These are phyloP conservation scores for Misgurnus mizolepis DNA, from an alignment of 2,113 vertebrate genomes.

Conservation along the genomic window DNA sequence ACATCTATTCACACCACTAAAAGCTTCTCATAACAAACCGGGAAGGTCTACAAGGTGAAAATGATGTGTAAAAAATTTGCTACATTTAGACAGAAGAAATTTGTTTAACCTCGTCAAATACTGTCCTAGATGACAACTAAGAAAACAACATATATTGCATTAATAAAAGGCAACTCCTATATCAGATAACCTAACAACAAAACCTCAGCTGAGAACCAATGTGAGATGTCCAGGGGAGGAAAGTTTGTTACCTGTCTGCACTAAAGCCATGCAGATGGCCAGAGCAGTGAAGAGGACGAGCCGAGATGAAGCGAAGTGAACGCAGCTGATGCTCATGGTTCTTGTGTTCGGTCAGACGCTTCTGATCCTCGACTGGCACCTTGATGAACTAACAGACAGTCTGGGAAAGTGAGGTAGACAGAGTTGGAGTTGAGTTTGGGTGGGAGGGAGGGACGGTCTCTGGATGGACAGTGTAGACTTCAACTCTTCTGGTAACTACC, in stretches of 20 bases:
- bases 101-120: neutral
- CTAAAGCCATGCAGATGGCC: slow-evolving; percentile 62
- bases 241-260: slow-evolving; percentile 68
- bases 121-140: neutral
- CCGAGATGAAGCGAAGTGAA: slow-evolving; percentile 48
- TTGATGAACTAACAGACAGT: slow-evolving; percentile 42
- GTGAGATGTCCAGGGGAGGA: neutral
- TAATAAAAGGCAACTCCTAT: no score
- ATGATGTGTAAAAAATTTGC: slow-evolving; percentile 7
- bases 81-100: no score
- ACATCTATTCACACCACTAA: slow-evolving; percentile 5
- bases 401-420: slow-evolving; percentile 40
- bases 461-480: slow-evolving; percentile 70
- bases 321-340: slow-evolving; percentile 67
- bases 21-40: slow-evolving; percentile 23
- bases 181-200: no score
- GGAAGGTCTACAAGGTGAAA: slow-evolving; percentile 7
- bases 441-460: slow-evolving; percentile 37
- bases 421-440: slow-evolving; percentile 54
- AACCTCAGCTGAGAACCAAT: neutral
- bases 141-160: neutral
- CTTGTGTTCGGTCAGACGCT: slow-evolving; percentile 35
- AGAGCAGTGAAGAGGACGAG: slow-evolving; percentile 64
- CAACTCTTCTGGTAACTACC: slow-evolving; percentile 60
- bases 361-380: slow-evolving; percentile 49